Conservation (phyloP, 2,113 vertebrate genomes). For the Pseudorasbora parva region DNA sequence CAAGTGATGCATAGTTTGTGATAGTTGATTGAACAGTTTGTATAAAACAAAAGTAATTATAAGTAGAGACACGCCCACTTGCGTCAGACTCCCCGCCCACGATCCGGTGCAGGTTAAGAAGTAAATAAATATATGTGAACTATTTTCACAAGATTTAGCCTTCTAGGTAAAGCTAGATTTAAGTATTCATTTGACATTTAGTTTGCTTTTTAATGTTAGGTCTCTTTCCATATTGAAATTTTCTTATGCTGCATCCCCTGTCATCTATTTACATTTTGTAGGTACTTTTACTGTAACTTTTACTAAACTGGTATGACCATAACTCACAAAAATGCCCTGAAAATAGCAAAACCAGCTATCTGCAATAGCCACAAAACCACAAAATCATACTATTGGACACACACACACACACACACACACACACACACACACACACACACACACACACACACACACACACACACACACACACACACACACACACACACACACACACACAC, state of each 20-base stretch:
- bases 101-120: too few species aligned
- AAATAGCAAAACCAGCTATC: neutral
- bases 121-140: too few species aligned
- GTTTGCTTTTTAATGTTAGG: neutral
- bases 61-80: too few species aligned
- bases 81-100: too few species aligned
- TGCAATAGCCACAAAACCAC: neutral
- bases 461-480: too few species aligned
- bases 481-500: too few species aligned
- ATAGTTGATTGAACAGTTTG: too few species aligned
- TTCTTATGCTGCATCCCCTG: neutral
- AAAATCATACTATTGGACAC: neutral
- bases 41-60: too few species aligned
- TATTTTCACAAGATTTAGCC: neutral
- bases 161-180: neutral
- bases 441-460: too few species aligned
- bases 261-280: neutral
- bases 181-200: neutral
- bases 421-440: too few species aligned
- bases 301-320: neutral
- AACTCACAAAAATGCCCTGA: neutral
- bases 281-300: conserved; percentile 13
- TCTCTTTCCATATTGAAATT: neutral
- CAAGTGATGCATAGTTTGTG: too few species aligned
- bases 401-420: too few species aligned